These are phyloP conservation scores for Cynodonichthys magdalenae DNA, from an alignment of 2,797 vertebrate genomes.

Conservation along the genomic window DNA sequence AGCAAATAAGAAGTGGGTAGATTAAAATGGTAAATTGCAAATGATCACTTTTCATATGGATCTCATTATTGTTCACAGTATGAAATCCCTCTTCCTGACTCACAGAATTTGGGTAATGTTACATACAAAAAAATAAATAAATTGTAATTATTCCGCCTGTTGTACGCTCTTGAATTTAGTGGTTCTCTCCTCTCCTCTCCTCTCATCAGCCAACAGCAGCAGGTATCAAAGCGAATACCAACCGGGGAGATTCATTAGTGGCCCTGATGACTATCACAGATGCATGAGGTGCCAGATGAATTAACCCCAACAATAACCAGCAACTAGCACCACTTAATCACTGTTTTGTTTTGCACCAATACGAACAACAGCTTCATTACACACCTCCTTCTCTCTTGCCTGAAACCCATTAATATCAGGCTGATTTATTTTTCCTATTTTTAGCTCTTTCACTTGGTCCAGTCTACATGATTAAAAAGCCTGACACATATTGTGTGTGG, in stretches of 20 bases:
- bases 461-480: conserved; percentile 24
- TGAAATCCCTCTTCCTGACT: conserved; percentile 21
- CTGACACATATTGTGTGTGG: conserved; percentile 23
- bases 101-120: conserved; percentile 20
- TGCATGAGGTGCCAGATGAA: conserved; percentile 73
- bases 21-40: conserved; percentile 30
- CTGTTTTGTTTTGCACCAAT: conserved; percentile 41
- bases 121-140: conserved; percentile 39
- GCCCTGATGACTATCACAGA: conserved; percentile 76
- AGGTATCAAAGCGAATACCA: conserved; percentile 74
- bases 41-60: conserved; percentile 25
- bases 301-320: conserved; percentile 82
- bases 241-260: conserved; percentile 82
- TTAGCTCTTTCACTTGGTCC: background rate
- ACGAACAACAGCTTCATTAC: conserved; percentile 20
- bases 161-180: conserved; percentile 31
- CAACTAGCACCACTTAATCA: conserved; percentile 79
- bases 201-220: conserved; percentile 52
- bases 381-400: conserved; percentile 13
- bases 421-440: background rate
- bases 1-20: conserved; percentile 22
- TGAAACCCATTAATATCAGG: background rate
- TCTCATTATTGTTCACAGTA: conserved; percentile 2
- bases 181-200: conserved; percentile 38
- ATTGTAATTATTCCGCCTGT: conserved; percentile 30